Evolutionary conservation across 2,113 vertebrate species (phyloP).

Genomic region (Trachemys scripta): DNA sequence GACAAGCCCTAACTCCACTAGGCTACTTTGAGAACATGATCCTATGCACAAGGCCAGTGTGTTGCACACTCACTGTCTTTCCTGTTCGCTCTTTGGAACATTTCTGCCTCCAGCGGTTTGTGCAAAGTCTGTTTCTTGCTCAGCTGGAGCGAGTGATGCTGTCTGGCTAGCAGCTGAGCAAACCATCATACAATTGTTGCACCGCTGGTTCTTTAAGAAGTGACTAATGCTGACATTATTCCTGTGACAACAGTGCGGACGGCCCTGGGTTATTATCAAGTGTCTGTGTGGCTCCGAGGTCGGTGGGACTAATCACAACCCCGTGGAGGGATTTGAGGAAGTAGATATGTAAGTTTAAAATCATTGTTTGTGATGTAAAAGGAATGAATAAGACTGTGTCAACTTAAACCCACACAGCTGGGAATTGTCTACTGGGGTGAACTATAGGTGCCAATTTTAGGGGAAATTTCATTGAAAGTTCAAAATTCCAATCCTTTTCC

Average conservation of each 20-base stretch:
- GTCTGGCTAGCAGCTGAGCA: not conserved
- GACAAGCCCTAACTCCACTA: not conserved
- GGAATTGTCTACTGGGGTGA: not conserved
- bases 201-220: not conserved
- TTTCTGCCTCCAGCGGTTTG: not conserved
- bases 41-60: not conserved
- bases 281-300: not conserved
- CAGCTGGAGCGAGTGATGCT: not conserved
- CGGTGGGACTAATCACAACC: not conserved
- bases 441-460: not conserved
- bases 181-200: not conserved
- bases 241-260: not conserved
- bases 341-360: not conserved
- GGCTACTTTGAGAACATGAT: not conserved
- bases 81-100: not conserved
- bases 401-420: not conserved
- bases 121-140: not conserved
- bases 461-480: not conserved
- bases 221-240: not conserved
- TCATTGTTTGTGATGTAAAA: not conserved
- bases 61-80: not conserved
- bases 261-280: accelerated
- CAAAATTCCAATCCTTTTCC: not conserved
- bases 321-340: not conserved
- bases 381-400: not conserved